Conservation (phyloP, 2,888 invertebrate genomes). For the Seira musarum region DNA sequence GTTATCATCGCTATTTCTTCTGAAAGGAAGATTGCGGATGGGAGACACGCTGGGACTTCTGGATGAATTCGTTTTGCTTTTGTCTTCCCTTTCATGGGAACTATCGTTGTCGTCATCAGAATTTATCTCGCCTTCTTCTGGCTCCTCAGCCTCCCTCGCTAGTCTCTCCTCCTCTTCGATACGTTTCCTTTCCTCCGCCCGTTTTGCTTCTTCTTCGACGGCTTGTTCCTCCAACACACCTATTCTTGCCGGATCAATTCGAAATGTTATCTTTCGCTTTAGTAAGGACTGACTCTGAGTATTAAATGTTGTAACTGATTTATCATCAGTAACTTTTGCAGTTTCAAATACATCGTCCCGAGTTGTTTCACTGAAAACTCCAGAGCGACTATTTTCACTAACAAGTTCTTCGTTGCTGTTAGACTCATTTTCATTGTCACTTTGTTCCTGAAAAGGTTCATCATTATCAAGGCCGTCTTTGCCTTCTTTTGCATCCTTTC, state of each 20-base stretch:
- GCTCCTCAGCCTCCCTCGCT: background rate
- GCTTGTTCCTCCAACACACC: constrained; percentile 48
- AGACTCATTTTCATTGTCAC: background rate
- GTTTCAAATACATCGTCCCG: constrained; percentile 43
- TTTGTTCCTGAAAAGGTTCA: too few species aligned
- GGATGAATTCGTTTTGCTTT: background rate
- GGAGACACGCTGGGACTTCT: background rate
- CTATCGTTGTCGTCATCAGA: constrained; percentile 36
- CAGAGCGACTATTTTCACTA: constrained; percentile 18
- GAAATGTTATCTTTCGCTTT: constrained; percentile 30
- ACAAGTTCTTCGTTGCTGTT: background rate
- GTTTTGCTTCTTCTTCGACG: constrained; percentile 33
- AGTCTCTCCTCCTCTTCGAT: constrained; percentile 36
- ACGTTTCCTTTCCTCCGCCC: constrained; percentile 25
- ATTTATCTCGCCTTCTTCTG: constrained; percentile 37
- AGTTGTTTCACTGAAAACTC: constrained; percentile 17
- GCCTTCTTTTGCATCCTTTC: background rate
- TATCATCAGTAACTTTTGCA: background rate
- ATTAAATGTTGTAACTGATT: too few species aligned
- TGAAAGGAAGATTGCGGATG: background rate
- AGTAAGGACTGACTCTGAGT: background rate
- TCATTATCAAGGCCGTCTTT: constrained; percentile 3
- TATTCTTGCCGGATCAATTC: constrained; percentile 48
- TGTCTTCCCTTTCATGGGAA: constrained; percentile 12
- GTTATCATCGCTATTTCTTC: background rate